Percentiles rank a stretch among this genome's conserved stretches.
These are phyloP conservation scores for Ormyrus nitidulus DNA, from an alignment of 2,888 invertebrate genomes.

Conservation along the genomic window DNA sequence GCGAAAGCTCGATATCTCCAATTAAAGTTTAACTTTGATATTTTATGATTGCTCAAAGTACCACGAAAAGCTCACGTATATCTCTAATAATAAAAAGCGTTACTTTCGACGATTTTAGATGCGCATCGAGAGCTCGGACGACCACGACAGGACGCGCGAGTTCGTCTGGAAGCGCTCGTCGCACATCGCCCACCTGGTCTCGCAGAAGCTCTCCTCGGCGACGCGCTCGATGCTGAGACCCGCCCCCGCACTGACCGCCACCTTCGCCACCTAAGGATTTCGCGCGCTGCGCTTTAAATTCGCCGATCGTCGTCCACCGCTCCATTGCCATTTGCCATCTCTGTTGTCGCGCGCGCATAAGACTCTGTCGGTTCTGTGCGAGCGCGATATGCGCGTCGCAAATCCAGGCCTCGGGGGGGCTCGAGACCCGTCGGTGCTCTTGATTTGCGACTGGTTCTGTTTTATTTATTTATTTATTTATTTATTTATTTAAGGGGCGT, in stretches of 20 bases:
- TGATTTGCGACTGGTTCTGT: constrained; percentile 6
- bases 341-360: background rate
- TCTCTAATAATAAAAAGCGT: too few species aligned
- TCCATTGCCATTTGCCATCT: constrained; percentile 19
- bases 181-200: constrained; percentile 89
- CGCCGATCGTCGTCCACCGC: too few species aligned
- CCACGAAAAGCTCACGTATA: too few species aligned
- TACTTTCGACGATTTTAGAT: constrained; percentile 79
- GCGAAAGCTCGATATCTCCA: too few species aligned
- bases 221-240: constrained; percentile 80
- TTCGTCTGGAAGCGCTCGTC: constrained; percentile 90
- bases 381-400: too few species aligned
- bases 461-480: constrained; percentile 59
- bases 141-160: constrained; percentile 90
- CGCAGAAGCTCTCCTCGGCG: constrained; percentile 84
- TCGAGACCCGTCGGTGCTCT: too few species aligned
- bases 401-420: too few species aligned
- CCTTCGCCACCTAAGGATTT: background rate
- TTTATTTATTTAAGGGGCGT: constrained; percentile 27
- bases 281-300: too few species aligned
- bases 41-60: too few species aligned
- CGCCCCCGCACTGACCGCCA: constrained; percentile 69
- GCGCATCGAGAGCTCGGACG: constrained; percentile 87
- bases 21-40: too few species aligned
- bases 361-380: too few species aligned